Conservation (phyloP, 2,888 invertebrate species). For the Junonia oenone region DNA sequence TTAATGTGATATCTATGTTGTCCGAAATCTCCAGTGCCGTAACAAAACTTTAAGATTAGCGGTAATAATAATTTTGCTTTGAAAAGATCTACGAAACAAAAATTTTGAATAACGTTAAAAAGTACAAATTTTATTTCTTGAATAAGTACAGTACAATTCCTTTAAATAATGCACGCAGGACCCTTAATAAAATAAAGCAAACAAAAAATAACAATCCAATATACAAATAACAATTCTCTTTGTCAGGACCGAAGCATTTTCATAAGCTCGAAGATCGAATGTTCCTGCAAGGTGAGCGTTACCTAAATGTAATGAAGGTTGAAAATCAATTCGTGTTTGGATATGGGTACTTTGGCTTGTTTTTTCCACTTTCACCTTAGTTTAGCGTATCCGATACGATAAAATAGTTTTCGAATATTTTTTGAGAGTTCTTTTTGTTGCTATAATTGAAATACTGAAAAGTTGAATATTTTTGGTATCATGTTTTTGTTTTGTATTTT, state of each 20-base stretch:
- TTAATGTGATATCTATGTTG: too few relatives aligned
- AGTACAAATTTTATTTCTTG: background rate
- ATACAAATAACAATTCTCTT: background rate
- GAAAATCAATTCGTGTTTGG: conserved; percentile 14
- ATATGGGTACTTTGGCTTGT: conserved; percentile 10
- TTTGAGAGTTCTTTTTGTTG: background rate
- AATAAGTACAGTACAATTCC: too few relatives aligned
- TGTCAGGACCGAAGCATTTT: conserved; percentile 10
- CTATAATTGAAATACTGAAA: too few relatives aligned
- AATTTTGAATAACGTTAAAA: background rate
- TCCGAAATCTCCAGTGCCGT: too few relatives aligned
- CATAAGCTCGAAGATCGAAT: conserved; percentile 5
- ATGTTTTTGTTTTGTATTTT: too few relatives aligned
- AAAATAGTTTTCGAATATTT: background rate
- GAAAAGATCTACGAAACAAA: background rate
- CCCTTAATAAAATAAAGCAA: too few relatives aligned
- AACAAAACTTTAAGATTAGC: too few relatives aligned
- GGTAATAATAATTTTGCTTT: too few relatives aligned
- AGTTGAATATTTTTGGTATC: too few relatives aligned
- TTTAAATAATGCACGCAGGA: too few relatives aligned
- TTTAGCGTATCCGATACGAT: background rate
- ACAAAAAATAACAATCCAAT: background rate
- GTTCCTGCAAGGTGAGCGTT: conserved; percentile 2
- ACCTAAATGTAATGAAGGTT: conserved; percentile 15
- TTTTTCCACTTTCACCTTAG: conserved; percentile 1